These are phyloP conservation scores for Athrips mouffetella DNA, from an alignment of 2,888 invertebrate species.

Conservation along the genomic window DNA sequence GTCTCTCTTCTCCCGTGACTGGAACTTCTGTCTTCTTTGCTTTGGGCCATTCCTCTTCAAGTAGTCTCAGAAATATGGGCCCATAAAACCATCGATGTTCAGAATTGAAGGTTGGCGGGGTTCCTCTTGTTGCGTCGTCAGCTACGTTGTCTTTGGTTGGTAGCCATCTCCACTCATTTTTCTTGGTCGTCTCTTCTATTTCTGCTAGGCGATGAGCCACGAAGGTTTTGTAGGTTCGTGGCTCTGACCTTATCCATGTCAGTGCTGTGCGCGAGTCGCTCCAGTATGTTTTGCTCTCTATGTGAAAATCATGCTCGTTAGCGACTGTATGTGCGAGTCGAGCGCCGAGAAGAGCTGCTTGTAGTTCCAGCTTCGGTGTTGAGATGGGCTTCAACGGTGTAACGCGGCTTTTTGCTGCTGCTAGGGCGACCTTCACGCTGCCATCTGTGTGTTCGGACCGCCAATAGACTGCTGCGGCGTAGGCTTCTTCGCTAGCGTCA, in stretches of 20 bases:
- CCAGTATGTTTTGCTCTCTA: background rate
- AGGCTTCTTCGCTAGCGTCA: background rate
- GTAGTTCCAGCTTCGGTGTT: background rate
- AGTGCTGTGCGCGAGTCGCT: background rate
- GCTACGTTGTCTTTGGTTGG: background rate
- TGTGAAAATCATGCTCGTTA: background rate
- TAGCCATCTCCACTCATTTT: background rate
- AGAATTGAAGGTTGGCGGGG: background rate
- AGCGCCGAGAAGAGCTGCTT: background rate
- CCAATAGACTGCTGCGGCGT: background rate
- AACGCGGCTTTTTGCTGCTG: background rate
- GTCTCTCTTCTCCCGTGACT: background rate
- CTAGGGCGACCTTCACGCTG: background rate
- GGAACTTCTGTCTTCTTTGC: background rate
- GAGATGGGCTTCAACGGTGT: background rate
- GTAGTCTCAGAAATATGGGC: background rate
- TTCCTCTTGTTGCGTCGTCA: background rate
- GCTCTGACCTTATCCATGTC: background rate
- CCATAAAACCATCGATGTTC: background rate
- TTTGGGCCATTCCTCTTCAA: background rate
- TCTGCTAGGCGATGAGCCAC: background rate
- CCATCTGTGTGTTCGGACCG: background rate
- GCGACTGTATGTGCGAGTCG: background rate
- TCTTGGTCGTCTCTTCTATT: background rate
- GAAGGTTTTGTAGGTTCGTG: background rate